Evolutionary conservation across 2,797 vertebrate genomes (phyloP), one percentile per base, ranked within the genome.

Genomic region (Cossypha caffra): DNA sequence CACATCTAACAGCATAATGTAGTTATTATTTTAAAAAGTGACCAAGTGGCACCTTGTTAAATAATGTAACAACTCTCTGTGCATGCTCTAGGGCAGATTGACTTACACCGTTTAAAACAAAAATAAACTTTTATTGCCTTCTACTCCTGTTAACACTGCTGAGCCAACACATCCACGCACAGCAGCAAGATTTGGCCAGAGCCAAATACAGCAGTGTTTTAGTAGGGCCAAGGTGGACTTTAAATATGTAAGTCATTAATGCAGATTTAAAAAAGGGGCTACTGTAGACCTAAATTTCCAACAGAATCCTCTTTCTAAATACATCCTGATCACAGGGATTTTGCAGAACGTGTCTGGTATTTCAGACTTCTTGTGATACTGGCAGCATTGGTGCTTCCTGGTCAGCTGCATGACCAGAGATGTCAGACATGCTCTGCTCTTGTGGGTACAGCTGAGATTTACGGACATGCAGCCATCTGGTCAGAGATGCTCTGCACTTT

Each of bases 11-110:
- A 86, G 37, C 43, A 92, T 83, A 96, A 94, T 80, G 58, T 58
- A 93, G 72, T 94, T 94, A 88, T 94, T 96, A 96, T 95, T 93
- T 40, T 87, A 93, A 93, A 92, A 77, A 75, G 35, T 90, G 89
- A 91, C 91, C 82, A 55, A 61, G 84, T 92, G 73, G 47, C 78
- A 96, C 84, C 92, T 92, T 95, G 86, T 97, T 96, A 96, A 96
- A 94, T 29, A 91, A 55, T 7, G 72, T 88, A 88, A 92, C 61
- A 80, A 45, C 63, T 80, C 67, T 73, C 61, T 77, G 47, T 91
- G 50, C 90, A 23, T 78, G 59, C 86, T 88, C 87, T 93, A 66
- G 61, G 75, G 29, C 29, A 92, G 72, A 83, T 90, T 83, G 69
- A n/a, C 25, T 96, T 95, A 81, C 64, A 72, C 61, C 42, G 50